Evolutionary conservation across 2,113 vertebrate genomes (phyloP).

Genomic region (Oenanthe melanoleuca): DNA sequence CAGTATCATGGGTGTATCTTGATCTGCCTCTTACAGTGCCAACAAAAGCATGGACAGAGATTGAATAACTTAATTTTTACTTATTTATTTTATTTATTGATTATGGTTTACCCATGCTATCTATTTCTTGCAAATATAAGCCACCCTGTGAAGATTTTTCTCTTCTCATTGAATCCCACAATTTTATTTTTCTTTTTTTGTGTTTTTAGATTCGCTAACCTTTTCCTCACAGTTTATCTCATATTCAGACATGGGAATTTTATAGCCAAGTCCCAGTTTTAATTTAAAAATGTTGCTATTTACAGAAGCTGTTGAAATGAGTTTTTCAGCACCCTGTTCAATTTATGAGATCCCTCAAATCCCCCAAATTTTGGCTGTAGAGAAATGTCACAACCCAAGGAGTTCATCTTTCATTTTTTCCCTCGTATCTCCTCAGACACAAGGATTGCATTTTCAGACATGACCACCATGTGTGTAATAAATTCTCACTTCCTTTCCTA

Average conservation of each 20-base stretch:
- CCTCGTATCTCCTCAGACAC: background rate
- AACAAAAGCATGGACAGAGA: too few relatives aligned
- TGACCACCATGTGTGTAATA: background rate
- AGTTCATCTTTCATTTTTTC: background rate
- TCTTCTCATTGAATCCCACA: background rate
- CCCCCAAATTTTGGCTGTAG: background rate
- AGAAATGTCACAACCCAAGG: background rate
- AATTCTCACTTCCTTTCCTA: background rate
- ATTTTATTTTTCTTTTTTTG: background rate
- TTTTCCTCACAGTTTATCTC: background rate
- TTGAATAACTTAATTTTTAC: background rate
- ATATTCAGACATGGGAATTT: background rate
- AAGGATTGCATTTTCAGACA: background rate
- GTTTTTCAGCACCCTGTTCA: background rate
- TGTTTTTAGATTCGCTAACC: background rate
- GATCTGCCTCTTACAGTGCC: background rate
- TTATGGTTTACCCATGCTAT: background rate
- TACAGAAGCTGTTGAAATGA: background rate
- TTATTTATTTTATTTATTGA: too few relatives aligned
- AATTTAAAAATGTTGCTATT: background rate
- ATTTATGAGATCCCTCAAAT: background rate
- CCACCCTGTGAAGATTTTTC: background rate
- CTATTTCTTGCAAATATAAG: background rate
- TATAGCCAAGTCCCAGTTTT: background rate
- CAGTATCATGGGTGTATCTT: rapidly evolving